Evolutionary conservation across 2,888 invertebrate species (phyloP), one percentile per base, ranked within the genome.

Genomic region (Agrochola lychnidis): DNA sequence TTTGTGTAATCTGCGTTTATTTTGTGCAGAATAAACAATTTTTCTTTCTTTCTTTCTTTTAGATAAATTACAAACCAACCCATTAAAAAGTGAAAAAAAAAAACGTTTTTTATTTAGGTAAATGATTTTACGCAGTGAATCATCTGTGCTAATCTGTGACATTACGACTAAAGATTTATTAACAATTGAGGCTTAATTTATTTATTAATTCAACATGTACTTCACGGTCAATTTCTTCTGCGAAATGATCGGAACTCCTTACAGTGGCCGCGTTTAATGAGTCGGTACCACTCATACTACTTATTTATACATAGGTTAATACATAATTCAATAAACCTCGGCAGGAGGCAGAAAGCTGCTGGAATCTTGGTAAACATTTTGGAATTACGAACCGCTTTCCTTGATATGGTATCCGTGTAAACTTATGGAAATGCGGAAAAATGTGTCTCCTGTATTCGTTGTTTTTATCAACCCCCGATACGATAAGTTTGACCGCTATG

Each of bases 211-310:
- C 16, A 48, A 63, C 30, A 30, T 30, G 30, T 51, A 16, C 16
- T 56, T 48, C 22, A 64, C 63, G 73, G 12, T 48, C 16, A 16
- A 40, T 76, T 56, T 48, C 36, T 40, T 57, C 2, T 9, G 45
- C 2, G 22, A 36, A 75, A 45, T 56, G 19, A 53, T 63, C 22
- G 56, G 22, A 45, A 73, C 14, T 48, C 16, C 36, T 48, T 48
- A 2, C 12, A 16, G 3, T 36, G 22, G 40, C 25, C 48, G 25
- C 48, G 74, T 40, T 64, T 57, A 74, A 73, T 76, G 36, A 64
- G 56, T 25, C 63, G 74, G 66, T 14, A 57, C 12, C 25, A 16
- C 22, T 56, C 9, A 30, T 25, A 14, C 14, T 10, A 48, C 9
- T 25, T 16, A 40, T 40, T 56, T 73, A 56, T 63, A 9, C 25